Evolutionary conservation across 2,888 invertebrate species (phyloP).

Genomic region (Troides helena): DNA sequence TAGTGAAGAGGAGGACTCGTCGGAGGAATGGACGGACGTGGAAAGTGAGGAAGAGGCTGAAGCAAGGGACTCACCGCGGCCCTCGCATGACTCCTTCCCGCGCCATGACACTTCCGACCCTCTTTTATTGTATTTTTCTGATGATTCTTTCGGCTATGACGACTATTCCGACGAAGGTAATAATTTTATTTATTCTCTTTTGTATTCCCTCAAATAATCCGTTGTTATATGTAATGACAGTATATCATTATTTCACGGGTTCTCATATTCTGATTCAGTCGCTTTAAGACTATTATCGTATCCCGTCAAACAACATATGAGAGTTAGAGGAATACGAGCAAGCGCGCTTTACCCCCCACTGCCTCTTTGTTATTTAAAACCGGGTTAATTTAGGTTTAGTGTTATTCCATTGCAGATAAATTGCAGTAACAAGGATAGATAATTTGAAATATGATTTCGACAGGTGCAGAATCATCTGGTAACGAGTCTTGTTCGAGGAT

Average conservation of each 20-base stretch:
- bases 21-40: conserved; percentile 68
- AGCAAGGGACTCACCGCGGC: conserved; percentile 42
- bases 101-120: conserved; percentile 42
- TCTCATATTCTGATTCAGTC: no score
- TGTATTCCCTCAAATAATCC: background rate
- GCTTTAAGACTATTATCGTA: no score
- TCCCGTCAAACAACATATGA: no score
- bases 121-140: conserved; percentile 52
- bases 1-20: conserved; percentile 67
- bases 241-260: background rate
- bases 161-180: conserved; percentile 69
- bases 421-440: background rate
- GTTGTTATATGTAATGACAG: background rate
- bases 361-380: no score
- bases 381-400: no score
- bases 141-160: conserved; percentile 71
- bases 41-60: conserved; percentile 52
- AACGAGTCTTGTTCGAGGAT: conserved; percentile 73
- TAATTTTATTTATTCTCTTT: conserved; percentile 25
- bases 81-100: conserved; percentile 38
- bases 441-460: background rate
- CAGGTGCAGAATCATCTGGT: conserved; percentile 68
- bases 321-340: no score
- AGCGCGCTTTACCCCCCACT: no score
- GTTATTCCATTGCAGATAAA: no score